Evolutionary conservation across 1,140 invertebrate genomes (phyloP).

Genomic region (Galleria mellonella): DNA sequence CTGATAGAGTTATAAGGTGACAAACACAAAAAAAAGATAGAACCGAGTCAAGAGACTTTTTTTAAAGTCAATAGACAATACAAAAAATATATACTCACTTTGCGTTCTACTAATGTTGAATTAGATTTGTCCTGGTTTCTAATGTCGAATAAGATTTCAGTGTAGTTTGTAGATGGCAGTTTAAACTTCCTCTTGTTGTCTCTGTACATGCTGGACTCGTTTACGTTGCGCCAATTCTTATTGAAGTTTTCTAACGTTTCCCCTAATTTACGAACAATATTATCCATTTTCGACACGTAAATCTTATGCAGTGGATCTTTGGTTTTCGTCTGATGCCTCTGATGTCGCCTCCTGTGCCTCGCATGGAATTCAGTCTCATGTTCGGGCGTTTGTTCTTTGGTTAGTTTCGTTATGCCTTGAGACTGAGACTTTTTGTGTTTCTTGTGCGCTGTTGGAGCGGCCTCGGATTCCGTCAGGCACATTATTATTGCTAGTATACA

Average conservation of each 20-base stretch:
- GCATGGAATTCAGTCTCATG: not conserved
- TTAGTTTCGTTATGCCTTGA: slow-evolving; percentile 10
- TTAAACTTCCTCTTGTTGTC: not conserved
- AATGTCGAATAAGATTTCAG: no score
- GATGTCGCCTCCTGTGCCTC: slow-evolving; percentile 40
- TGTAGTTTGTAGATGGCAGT: not conserved
- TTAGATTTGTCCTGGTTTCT: no score
- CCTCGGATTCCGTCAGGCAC: slow-evolving; percentile 46
- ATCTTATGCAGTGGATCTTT: slow-evolving; percentile 24
- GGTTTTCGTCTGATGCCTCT: slow-evolving; percentile 27
- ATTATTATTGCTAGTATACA: slow-evolving; percentile 55
- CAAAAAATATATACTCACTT: no score
- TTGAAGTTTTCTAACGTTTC: not conserved
- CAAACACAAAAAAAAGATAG: no score
- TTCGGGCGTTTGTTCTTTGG: slow-evolving; percentile 15
- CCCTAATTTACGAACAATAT: not conserved
- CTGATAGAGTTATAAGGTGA: no score
- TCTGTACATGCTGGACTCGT: not conserved
- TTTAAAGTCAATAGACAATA: no score
- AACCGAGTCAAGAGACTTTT: no score
- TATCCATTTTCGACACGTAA: no score
- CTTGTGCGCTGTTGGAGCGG: slow-evolving; percentile 28
- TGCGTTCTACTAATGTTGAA: no score
- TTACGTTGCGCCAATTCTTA: not conserved
- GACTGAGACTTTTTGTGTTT: slow-evolving; percentile 15